Percentiles rank a stretch among this genome's conserved stretches.
Evolutionary conservation across 2,113 vertebrate species (phyloP).

Genomic region (Mus pahari): DNA sequence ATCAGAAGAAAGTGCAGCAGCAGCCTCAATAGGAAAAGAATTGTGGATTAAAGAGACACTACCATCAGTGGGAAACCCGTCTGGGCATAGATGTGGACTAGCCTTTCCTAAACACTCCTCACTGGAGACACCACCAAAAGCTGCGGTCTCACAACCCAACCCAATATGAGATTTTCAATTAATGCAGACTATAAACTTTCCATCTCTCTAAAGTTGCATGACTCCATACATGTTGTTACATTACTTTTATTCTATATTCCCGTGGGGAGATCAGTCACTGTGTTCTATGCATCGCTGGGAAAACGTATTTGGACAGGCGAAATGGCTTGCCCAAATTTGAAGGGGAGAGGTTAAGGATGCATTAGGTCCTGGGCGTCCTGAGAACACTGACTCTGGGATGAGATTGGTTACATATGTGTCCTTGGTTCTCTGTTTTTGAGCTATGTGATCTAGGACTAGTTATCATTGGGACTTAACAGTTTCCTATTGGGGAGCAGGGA

Average conservation of each 20-base stretch:
- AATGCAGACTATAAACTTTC: not conserved
- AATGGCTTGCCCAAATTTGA: too few species aligned
- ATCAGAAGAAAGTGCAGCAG: conserved; percentile 53
- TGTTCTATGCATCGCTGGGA: too few species aligned
- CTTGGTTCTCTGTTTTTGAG: not conserved
- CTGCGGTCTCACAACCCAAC: accelerated
- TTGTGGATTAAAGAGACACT: not conserved
- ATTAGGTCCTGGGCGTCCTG: not conserved
- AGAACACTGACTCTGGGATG: not conserved
- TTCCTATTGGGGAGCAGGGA: not conserved
- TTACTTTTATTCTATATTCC: not conserved
- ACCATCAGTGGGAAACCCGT: too few species aligned
- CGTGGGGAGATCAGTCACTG: not conserved
- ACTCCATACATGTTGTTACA: accelerated
- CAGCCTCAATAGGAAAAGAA: not conserved
- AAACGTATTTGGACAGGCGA: not conserved
- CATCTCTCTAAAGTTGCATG: not conserved
- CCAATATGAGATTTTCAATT: not conserved
- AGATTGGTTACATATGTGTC: not conserved
- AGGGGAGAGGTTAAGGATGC: not conserved
- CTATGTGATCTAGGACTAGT: not conserved
- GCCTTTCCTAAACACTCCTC: not conserved
- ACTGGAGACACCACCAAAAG: not conserved
- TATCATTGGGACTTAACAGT: not conserved
- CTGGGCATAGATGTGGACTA: accelerated